Percentiles rank a stretch among this genome's conserved stretches.
phyloP scores from a whole-genome alignment of 2,797 vertebrate species.

The Meriones psammophilus region DNA sequence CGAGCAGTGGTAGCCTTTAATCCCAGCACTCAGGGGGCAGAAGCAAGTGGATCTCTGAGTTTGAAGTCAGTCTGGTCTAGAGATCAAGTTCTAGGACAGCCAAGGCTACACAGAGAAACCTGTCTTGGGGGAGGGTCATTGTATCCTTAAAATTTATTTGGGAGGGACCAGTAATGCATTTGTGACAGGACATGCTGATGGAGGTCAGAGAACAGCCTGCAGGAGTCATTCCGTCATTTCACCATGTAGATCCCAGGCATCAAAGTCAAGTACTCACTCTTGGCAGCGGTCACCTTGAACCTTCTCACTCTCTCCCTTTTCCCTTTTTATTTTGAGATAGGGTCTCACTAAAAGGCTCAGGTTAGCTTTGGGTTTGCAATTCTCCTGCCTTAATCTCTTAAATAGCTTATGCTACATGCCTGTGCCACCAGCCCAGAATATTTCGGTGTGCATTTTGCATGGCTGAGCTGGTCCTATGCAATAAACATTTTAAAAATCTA shows the following conservation, averaged over 20 bases:
- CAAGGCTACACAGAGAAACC: no score
- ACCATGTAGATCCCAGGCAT: neutral
- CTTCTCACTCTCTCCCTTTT: neutral
- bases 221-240: neutral
- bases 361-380: neutral
- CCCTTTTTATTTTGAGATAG: neutral
- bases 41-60: no score
- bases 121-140: no score
- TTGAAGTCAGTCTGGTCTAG: no score
- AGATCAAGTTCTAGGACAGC: no score
- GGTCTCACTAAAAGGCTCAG: neutral
- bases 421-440: neutral
- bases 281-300: neutral
- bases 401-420: neutral
- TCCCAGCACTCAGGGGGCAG: no score
- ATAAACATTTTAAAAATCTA: constrained; percentile 17
- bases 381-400: neutral
- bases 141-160: neutral
- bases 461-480: neutral
- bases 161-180: neutral
- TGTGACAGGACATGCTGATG: neutral
- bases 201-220: neutral
- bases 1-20: no score
- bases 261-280: neutral
- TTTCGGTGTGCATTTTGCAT: neutral